phyloP scores from a whole-genome alignment of 2,888 invertebrate species.

The Brachynemurus nebulosus region DNA sequence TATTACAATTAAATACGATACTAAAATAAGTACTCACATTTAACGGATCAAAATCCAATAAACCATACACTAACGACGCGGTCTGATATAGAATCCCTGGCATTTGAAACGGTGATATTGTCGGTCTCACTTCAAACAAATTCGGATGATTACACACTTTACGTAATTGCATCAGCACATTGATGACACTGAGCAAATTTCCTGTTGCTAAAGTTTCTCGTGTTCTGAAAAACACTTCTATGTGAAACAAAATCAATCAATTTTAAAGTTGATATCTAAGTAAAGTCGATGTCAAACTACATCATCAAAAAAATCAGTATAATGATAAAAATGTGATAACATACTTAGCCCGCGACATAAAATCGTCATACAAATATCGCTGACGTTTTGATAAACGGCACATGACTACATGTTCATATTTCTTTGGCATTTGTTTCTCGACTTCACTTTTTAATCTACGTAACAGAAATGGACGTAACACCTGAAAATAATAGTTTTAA shows the following conservation, averaged over 20 bases:
- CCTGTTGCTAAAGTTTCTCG: slow-evolving; percentile 86
- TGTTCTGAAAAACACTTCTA: slow-evolving; percentile 47
- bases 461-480: slow-evolving; percentile 84
- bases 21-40: slow-evolving; percentile 37
- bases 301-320: too few species aligned
- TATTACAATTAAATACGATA: too few species aligned
- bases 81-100: slow-evolving; percentile 55
- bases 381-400: slow-evolving; percentile 92
- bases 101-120: slow-evolving; percentile 86
- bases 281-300: too few species aligned
- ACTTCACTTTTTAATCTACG: slow-evolving; percentile 88
- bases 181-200: slow-evolving; percentile 88
- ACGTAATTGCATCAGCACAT: slow-evolving; percentile 91
- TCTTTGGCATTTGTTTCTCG: slow-evolving; percentile 93
- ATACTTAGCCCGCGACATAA: slow-evolving; percentile 92
- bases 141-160: slow-evolving; percentile 99
- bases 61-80: slow-evolving; percentile 56
- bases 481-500: slow-evolving; percentile 34
- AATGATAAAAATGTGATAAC: too few species aligned
- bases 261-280: slow-evolving; percentile 3
- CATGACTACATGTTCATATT: slow-evolving; percentile 89
- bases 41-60: slow-evolving; percentile 58
- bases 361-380: slow-evolving; percentile 95
- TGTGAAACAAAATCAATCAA: slow-evolving; percentile 1
- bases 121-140: slow-evolving; percentile 92